phyloP scores from a whole-genome alignment of 2,797 vertebrate species.

The Taenioides sp. region DNA sequence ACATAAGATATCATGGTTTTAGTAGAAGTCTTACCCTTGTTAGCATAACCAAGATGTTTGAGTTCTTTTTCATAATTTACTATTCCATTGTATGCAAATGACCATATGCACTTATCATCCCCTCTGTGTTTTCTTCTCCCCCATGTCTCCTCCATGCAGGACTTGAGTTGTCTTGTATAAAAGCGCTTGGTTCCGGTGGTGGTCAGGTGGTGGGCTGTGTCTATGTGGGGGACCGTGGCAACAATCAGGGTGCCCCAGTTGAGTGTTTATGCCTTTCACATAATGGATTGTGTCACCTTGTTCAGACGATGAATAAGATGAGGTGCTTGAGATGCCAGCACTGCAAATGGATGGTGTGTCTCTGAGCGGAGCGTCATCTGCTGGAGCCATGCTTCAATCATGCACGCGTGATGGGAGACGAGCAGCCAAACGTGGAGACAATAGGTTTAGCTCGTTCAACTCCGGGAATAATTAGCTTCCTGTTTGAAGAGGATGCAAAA shows the following conservation, averaged over 20 bases:
- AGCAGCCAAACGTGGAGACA: slow-evolving; percentile 50
- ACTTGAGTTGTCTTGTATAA: slow-evolving; percentile 73
- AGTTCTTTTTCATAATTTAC: not conserved
- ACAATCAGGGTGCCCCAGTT: slow-evolving; percentile 69
- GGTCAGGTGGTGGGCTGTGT: slow-evolving; percentile 68
- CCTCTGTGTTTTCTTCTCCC: slow-evolving; percentile 70
- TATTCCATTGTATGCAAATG: slow-evolving; percentile 52
- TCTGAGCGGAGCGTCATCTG: slow-evolving; percentile 63
- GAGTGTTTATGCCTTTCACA: slow-evolving; percentile 76
- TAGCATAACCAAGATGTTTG: too few relatives aligned
- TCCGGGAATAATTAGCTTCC: slow-evolving; percentile 57
- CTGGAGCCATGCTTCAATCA: slow-evolving; percentile 71
- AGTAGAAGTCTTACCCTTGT: too few relatives aligned
- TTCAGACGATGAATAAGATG: slow-evolving; percentile 74
- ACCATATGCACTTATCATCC: slow-evolving; percentile 57
- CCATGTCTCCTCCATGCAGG: slow-evolving; percentile 64
- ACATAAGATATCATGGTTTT: too few relatives aligned
- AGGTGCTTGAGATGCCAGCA: slow-evolving; percentile 75
- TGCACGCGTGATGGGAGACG: slow-evolving; percentile 58
- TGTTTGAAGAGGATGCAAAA: slow-evolving; percentile 62
- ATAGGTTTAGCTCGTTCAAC: slow-evolving; percentile 59
- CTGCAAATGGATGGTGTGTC: slow-evolving; percentile 70
- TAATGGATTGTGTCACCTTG: slow-evolving; percentile 78
- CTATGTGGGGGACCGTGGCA: slow-evolving; percentile 63
- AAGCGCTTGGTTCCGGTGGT: slow-evolving; percentile 59